Evolutionary conservation across 2,888 invertebrate species (phyloP).

Genomic region (Biston stratarius): DNA sequence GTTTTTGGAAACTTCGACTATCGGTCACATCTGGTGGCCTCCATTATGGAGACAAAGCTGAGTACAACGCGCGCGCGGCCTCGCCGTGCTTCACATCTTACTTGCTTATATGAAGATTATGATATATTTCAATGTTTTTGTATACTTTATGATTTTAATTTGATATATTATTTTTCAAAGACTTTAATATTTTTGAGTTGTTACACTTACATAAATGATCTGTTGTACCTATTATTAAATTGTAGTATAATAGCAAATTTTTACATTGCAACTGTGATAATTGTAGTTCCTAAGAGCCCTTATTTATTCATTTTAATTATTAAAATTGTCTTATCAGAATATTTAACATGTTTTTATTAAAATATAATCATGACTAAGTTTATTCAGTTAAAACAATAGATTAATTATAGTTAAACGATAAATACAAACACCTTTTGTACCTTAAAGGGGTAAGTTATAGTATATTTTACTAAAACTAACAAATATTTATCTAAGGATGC

Average conservation of each 20-base stretch:
- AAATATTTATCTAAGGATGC: not conserved
- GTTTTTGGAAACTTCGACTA: too few species aligned
- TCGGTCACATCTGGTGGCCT: too few species aligned
- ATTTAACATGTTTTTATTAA: not conserved
- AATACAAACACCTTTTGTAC: not conserved
- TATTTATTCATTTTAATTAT: conserved; percentile 25
- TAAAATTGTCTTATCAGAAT: conserved; percentile 15
- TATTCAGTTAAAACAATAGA: conserved; percentile 3
- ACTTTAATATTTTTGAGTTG: not conserved
- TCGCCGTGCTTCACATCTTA: too few species aligned
- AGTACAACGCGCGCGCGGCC: too few species aligned
- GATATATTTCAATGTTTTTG: not conserved
- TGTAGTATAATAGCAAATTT: conserved; percentile 1
- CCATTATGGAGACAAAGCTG: too few species aligned
- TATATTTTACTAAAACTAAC: not conserved
- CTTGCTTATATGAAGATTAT: too few species aligned
- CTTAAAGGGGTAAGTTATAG: not conserved
- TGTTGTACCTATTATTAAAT: conserved; percentile 1
- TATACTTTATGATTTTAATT: not conserved
- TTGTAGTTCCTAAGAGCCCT: conserved; percentile 42
- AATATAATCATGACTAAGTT: conserved; percentile 12
- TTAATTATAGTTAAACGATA: not conserved
- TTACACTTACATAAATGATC: not conserved
- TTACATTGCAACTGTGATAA: conserved; percentile 35
- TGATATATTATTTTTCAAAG: not conserved